Base-by-base conservation (phyloP, 1,140 invertebrate species). In the Drosophila hydei region DNA sequence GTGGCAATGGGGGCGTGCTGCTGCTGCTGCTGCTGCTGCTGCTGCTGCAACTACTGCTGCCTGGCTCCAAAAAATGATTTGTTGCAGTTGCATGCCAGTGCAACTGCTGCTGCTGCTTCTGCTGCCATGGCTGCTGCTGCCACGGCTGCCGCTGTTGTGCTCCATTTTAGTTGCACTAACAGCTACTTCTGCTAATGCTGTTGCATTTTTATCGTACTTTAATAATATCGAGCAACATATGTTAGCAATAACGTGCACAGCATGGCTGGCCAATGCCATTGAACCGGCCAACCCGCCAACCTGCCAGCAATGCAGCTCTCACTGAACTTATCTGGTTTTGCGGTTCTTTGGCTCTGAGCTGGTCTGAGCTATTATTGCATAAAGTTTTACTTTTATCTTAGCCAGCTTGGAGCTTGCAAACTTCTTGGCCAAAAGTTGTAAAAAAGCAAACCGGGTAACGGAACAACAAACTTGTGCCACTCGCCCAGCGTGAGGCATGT, bases 361-460 rank as follows among this genome's bases (percentile, higher is more conserved):
- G 21, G 19, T 12, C 38, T 16, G 54, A 56, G 16, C 59, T 73
- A 84, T 84, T 84, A 79, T 85, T 85, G 79, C 76, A 73, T 79
- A 84, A 84, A 84, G 79, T 84, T 84, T 79, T 79, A 76, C 77
- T 84, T 85, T 76, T 85, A 85, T 85, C 72, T 76, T 68, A 77
- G 69, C 72, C 67, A 61, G 8, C 18, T 64, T 8, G 38, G 12
- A 18, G 50, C 27, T 70, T 23, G 45, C 56, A 79, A 85, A 85
- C 47, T 83, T 83, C 76, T 76, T 79, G 63, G 45, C 72, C 76
- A 16, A 79, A 85, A 80, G 71, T 52, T 62, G 48, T 76, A 52
- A 62, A 56, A 76, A 77, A 25, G 51, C 45, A 12, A 64, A 51
- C 36, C 36, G 43, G n/a, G 25, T 42, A 56, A 55, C 60, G 42